phyloP scores from a whole-genome alignment of 2,797 vertebrate species.

The Paratrypauchen microcephalus region DNA sequence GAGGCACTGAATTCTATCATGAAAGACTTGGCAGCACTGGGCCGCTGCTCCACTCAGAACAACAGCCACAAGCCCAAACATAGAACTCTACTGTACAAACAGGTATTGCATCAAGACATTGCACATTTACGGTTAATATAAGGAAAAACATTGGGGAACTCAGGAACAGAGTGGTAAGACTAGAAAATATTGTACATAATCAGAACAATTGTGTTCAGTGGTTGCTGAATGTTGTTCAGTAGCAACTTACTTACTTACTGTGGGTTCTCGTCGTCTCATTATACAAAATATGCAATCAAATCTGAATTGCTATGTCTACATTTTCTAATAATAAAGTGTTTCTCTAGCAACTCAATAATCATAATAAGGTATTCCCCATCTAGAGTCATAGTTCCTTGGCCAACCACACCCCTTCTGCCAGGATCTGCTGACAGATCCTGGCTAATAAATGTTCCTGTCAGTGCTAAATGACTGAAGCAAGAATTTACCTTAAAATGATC shows the following conservation, averaged over 20 bases:
- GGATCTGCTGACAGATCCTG: background rate
- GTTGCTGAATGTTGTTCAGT: no score
- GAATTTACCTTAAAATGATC: background rate
- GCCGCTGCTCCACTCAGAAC: conserved; percentile 82
- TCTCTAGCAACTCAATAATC: background rate
- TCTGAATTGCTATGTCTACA: background rate
- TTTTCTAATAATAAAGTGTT: background rate
- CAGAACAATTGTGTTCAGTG: no score
- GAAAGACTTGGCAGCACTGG: conserved; percentile 90
- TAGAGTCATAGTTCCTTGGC: background rate
- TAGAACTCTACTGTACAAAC: conserved; percentile 80
- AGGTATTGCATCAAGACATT: conserved; percentile 69
- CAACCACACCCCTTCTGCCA: background rate
- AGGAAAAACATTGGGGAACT: background rate
- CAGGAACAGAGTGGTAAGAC: background rate
- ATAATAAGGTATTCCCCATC: background rate
- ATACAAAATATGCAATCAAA: no score
- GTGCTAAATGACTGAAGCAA: background rate
- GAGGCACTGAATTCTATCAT: conserved; percentile 93
- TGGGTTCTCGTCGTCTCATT: no score
- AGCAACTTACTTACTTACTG: no score
- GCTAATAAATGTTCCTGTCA: background rate
- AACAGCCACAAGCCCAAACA: conserved; percentile 85
- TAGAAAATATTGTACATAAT: background rate
- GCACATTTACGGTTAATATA: background rate